Evolutionary conservation across 2,797 vertebrate genomes (phyloP), one percentile per base, ranked within the genome.

Genomic region (Lates japonicus): DNA sequence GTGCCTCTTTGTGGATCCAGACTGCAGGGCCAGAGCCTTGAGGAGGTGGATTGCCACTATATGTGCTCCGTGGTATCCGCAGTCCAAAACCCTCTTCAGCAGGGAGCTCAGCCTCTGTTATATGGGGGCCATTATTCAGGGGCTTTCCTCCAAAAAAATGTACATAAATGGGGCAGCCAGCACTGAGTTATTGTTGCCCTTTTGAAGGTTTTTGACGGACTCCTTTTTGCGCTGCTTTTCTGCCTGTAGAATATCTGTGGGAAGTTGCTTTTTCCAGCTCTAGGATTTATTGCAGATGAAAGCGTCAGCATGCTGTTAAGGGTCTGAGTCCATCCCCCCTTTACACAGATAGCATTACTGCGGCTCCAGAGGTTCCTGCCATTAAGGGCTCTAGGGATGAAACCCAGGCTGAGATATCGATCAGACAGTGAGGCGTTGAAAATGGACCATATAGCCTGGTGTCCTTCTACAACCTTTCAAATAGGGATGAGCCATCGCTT

Each of bases 391-490:
- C 96, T 87, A 87, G 95, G 97, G 97, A 97, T 97, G 96, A 97
- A 99, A 98, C 95, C 95, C 94, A 95, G 97, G 96, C 96, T 96
- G 95, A 96, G 93, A 95, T 98, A 99, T 99, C 93, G 97, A 99
- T 98, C 97, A 94, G 94, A 92, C 93, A 95, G 94, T 87, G 93
- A 90, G 90, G 87, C 94, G 94, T 93, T 95, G 96, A 97, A 98
- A 97, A 96, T 95, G 91, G 95, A 98, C 96, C 94, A 12, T 93
- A 87, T 85, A 89, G 93, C 90, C 87, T 70, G 59, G 61, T 92
- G 92, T 93, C 93, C 90, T 96, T 92, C 90, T 72, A 35, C 72
- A 88, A 84, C 84, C 76, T 85, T 81, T 89, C 60, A 76, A 80
- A 82, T 60, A 83, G 77, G 83, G 82, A 82, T 74, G 82, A 92